phyloP scores from a whole-genome alignment of 1,140 invertebrate genomes.

The Hyles euphorbiae region DNA sequence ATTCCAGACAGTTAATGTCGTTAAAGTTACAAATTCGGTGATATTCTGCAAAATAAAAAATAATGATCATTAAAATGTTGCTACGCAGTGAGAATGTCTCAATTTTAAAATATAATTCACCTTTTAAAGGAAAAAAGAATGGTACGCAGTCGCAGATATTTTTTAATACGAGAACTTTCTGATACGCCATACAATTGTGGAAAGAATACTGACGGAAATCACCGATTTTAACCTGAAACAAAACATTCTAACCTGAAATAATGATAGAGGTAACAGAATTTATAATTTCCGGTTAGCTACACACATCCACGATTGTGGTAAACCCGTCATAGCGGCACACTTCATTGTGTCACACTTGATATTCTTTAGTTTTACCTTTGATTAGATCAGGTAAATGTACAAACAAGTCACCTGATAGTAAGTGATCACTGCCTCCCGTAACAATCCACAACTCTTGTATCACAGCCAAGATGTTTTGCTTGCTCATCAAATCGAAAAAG shows the following conservation, averaged over 20 bases:
- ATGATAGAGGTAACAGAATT: not conserved
- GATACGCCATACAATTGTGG: slow-evolving; percentile 79
- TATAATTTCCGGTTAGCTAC: too few relatives aligned
- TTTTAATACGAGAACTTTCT: slow-evolving; percentile 65
- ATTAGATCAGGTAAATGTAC: too few relatives aligned
- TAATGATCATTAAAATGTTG: not conserved
- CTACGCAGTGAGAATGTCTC: too few relatives aligned
- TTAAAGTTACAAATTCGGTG: slow-evolving; percentile 66
- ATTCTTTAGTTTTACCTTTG: too few relatives aligned
- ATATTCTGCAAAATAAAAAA: slow-evolving; percentile 39
- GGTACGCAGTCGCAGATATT: slow-evolving; percentile 78
- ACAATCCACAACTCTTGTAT: too few relatives aligned
- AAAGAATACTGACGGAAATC: slow-evolving; percentile 76
- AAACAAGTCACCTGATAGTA: too few relatives aligned
- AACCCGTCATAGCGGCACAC: too few relatives aligned
- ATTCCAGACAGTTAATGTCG: slow-evolving; percentile 66
- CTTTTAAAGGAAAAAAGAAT: slow-evolving; percentile 73
- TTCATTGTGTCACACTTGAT: too few relatives aligned
- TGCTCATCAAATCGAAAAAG: too few relatives aligned
- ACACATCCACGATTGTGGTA: too few relatives aligned
- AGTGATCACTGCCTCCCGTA: too few relatives aligned
- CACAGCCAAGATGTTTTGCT: too few relatives aligned
- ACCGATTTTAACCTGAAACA: slow-evolving; percentile 44
- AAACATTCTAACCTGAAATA: not conserved
- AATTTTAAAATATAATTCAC: slow-evolving; percentile 37